These are phyloP conservation scores for Morone chrysops DNA, from an alignment of 2,113 vertebrate genomes.

Conservation along the genomic window DNA sequence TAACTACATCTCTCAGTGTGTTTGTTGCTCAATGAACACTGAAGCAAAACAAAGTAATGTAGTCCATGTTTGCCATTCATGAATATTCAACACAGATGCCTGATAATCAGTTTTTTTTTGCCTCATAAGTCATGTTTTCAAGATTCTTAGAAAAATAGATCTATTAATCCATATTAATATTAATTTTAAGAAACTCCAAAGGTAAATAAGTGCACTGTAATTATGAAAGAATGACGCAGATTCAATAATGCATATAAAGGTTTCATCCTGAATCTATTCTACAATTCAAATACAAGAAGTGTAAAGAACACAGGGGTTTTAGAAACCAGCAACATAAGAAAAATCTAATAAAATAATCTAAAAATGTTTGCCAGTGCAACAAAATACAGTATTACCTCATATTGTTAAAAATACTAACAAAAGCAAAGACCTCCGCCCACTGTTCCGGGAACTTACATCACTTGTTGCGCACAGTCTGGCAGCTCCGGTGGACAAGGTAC, in stretches of 20 bases:
- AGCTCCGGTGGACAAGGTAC: constrained; percentile 87
- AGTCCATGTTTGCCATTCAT: constrained; percentile 1
- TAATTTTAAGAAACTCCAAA: neutral
- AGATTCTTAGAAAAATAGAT: neutral
- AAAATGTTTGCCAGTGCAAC: too few species aligned
- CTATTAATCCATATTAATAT: neutral
- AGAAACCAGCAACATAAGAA: neutral
- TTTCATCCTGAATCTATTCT: neutral
- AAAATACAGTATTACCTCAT: neutral
- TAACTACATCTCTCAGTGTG: constrained; percentile 21
- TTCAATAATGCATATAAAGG: neutral
- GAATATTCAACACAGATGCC: constrained; percentile 39
- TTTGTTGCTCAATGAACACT: constrained; percentile 45
- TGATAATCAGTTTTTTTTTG: neutral
- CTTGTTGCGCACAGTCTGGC: constrained; percentile 86
- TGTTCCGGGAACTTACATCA: constrained; percentile 80
- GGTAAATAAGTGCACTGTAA: neutral
- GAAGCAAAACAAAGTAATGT: constrained; percentile 32
- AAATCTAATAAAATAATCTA: neutral
- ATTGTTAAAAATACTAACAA: neutral
- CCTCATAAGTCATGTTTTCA: neutral
- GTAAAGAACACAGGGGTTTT: neutral
- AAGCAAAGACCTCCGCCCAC: constrained; percentile 1
- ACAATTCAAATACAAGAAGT: too few species aligned
- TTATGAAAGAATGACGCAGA: neutral